Base-by-base conservation (phyloP, 2,113 vertebrate genomes). In the Proterorhinus semilunaris region DNA sequence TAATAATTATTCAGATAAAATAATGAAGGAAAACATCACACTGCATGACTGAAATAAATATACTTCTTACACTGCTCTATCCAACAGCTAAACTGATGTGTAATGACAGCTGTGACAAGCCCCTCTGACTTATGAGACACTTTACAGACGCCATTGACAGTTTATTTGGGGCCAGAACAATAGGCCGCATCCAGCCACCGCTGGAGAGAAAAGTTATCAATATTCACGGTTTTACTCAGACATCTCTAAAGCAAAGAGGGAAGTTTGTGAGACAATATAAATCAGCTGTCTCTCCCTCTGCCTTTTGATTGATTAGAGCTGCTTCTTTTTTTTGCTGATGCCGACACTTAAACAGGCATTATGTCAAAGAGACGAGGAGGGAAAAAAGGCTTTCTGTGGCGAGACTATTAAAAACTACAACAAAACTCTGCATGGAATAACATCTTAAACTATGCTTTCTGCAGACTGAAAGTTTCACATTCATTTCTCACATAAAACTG, bases 81-180 rank as follows among this genome's bases (percentile, higher is more conserved):
- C 42, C 36, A 8, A 61, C 15, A 45, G 16, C 42, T 15, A 65
- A 69, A 64, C 27, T 46, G 47, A 68, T 55, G 69, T 27, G 12
- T 68, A 73, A 68, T 74, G 61, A 54, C 78, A 62, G 73, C 47
- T 49, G 51, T 73, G 72, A 75, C 68, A 83, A 66, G 71, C 67
- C 50, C 70, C 27, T 65, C 70, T 45, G n/a, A 79, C 65, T 72
- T 8, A 52, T 63, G 62, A 78, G 74, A 74, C 42, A 43, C 58
- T 51, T 65, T 9, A 0, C 47, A 36, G 71, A 43, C 71, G 12
- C 42, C 7, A 72, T 53, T 77, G 81, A 79, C 83, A 70, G 75
- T 66, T 81, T 16, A 68, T 70, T 84, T 53, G 55, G 71, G 61
- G 17, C 48, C 79, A 52, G 65, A 78, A 85, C 84, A 77, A 83